A percentile compares a stretch with the other conserved stretches of the same genome.
Evolutionary conservation across 2,888 invertebrate genomes (phyloP).

Genomic region (Encarsia formosa): DNA sequence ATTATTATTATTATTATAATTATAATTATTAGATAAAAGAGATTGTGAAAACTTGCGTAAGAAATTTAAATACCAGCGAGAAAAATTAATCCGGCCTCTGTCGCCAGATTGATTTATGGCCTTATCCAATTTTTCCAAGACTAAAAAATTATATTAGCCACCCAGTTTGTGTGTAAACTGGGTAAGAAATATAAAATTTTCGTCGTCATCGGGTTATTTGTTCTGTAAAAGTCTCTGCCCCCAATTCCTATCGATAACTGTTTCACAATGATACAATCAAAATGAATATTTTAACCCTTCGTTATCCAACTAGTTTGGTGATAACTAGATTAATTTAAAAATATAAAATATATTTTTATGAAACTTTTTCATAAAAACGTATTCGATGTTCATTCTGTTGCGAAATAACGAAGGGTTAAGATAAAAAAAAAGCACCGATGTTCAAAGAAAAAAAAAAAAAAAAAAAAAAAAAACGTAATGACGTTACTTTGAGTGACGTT

Average conservation of each 20-base stretch:
- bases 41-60: too few relatives aligned
- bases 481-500: slow-evolving; percentile 20
- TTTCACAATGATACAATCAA: slow-evolving; percentile 19
- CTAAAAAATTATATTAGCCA: slow-evolving; percentile 51
- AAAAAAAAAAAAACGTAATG: slow-evolving; percentile 7
- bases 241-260: too few relatives aligned
- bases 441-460: background rate
- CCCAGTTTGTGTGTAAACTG: slow-evolving; percentile 44
- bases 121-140: slow-evolving; percentile 52
- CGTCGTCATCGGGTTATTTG: too few relatives aligned
- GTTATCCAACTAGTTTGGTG: slow-evolving; percentile 2
- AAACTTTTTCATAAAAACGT: too few relatives aligned
- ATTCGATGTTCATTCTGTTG: too few relatives aligned
- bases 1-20: too few relatives aligned
- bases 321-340: too few relatives aligned
- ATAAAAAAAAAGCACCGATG: slow-evolving; percentile 21
- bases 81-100: slow-evolving; percentile 42
- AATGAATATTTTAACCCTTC: slow-evolving; percentile 6
- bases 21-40: too few relatives aligned
- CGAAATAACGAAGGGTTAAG: too few relatives aligned
- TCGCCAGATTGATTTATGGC: slow-evolving; percentile 50
- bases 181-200: too few relatives aligned
- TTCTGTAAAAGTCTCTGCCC: background rate
- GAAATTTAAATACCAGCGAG: too few relatives aligned
- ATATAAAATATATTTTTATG: too few relatives aligned